Base-by-base conservation (phyloP, 1,140 invertebrate genomes). In the Camponotus floridanus region DNA sequence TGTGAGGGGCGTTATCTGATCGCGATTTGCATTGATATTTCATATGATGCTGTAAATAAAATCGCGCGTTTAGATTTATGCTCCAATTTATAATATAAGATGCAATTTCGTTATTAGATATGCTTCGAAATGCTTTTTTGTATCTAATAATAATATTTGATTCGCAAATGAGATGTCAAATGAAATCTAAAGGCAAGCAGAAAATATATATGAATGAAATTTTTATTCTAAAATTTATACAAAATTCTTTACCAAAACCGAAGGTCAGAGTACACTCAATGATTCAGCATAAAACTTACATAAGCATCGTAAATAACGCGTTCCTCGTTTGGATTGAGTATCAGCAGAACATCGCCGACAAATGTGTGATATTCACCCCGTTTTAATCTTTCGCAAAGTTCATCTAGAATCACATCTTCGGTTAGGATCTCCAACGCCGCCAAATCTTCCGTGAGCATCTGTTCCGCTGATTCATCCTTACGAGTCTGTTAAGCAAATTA, bases 1-100 rank as follows among this genome's bases (percentile, higher is more conserved):
- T 97, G 92, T 99, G 98, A 0, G 98, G 98, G 33, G 97, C 97
- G 92, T 99, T 98, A 92, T 98, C 98, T 18, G 98, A 98, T 89
- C 98, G 97, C 0, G 97, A 97, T 94, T 98, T 98, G 91, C 96
- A 98, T 88, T 97, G 96, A 92, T 99, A 99, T 93, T 97, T 98
- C 87, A 96, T 95, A 85, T 98, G 97, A 92, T 96, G 96, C 98
- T 98, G 94, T 65, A 86, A 79, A 51, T 59, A 21, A 70, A 81
- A 64, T 36, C 11, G 48, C 45, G 11, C 45, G 8, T 33, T 33
- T 7, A 71, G 1, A 33, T 57, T 67, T 65, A 51, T 36, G 6
- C 15, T 51, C 15, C 5, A 64, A 48, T 64, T 65, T 39, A 36
- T 33, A 8, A 78, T 13, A 42, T 18, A n/a, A 9, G 6, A 67